These are phyloP conservation scores for cattle (Bos taurus) DNA, from an alignment of 2,113 vertebrate species.

Conservation along the genomic window ARS-UCD2.0 NC_037330.1:52454501-52455000, in stretches of 20 bases:
- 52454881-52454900: background rate
- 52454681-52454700: background rate
- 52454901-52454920: background rate
- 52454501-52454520: background rate
- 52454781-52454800: background rate
- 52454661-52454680: background rate
- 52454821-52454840: background rate
- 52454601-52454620: background rate
- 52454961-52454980: background rate
- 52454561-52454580: background rate
- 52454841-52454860: background rate
- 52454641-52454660: background rate
- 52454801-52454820: background rate
- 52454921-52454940: background rate
- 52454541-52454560: background rate
- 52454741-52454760: constrained; percentile 15
- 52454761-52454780: background rate
- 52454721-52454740: background rate
- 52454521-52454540: background rate
- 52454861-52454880: background rate
- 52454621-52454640: background rate
- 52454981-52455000: background rate
- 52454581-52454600: background rate
- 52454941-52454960: background rate
- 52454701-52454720: background rate